phyloP scores from a whole-genome alignment of 2,888 invertebrate species.

The Aspidiotus rigidus region DNA sequence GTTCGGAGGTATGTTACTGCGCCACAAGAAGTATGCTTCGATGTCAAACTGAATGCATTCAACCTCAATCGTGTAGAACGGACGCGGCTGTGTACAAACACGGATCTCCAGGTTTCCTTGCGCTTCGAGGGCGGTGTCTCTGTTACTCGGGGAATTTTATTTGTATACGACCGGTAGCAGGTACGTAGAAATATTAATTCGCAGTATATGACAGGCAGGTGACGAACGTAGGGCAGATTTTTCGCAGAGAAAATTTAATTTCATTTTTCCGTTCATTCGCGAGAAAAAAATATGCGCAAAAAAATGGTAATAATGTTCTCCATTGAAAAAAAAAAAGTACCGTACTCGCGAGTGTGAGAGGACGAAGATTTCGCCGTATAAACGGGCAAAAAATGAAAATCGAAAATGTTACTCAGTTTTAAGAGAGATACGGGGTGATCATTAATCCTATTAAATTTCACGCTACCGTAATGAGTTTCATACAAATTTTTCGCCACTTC shows the following conservation, averaged over 20 bases:
- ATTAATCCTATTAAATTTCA: slow-evolving; percentile 4
- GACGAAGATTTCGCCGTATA: too few species aligned
- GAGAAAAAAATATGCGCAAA: too few species aligned
- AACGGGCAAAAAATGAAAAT: too few species aligned
- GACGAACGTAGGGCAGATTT: too few species aligned
- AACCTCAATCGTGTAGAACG: slow-evolving; percentile 76
- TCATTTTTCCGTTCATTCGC: too few species aligned
- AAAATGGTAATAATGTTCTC: too few species aligned
- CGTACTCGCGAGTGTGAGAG: too few species aligned
- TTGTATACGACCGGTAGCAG: slow-evolving; percentile 75
- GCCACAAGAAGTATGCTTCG: slow-evolving; percentile 65
- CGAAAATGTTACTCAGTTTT: too few species aligned
- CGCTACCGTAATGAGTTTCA: not conserved
- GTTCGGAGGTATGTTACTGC: slow-evolving; percentile 83
- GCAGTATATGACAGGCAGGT: too few species aligned
- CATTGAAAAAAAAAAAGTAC: too few species aligned
- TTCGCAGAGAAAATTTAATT: too few species aligned
- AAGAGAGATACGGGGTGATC: not conserved
- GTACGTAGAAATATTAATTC: slow-evolving; percentile 42
- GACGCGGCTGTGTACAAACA: slow-evolving; percentile 83
- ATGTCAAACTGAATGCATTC: slow-evolving; percentile 82
- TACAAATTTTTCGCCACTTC: not conserved
- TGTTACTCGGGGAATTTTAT: slow-evolving; percentile 87
- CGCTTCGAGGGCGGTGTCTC: slow-evolving; percentile 76
- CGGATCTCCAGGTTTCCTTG: slow-evolving; percentile 81